Evolutionary conservation across 2,888 invertebrate genomes (phyloP).

Genomic region (Nemapogon koenigi): DNA sequence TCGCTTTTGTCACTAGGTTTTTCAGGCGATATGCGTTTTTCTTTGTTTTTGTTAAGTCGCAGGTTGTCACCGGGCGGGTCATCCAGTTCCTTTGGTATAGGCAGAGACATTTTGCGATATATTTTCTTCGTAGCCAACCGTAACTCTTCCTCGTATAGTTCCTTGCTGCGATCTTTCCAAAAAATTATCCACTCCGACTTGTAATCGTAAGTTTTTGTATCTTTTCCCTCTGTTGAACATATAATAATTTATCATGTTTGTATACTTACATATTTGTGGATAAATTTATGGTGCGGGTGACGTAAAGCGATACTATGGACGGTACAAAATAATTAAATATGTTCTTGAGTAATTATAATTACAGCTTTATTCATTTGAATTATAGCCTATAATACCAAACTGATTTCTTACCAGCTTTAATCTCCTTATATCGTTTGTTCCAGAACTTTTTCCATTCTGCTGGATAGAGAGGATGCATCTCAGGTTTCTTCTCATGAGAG

Average conservation of each 20-base stretch:
- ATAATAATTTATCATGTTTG: too few species aligned
- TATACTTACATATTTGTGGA: too few species aligned
- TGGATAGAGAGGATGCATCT: slow-evolving; percentile 86
- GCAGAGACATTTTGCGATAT: slow-evolving; percentile 64
- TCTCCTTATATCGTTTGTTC: slow-evolving; percentile 82
- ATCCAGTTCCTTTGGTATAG: slow-evolving; percentile 25
- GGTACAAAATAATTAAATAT: too few species aligned
- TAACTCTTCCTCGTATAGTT: slow-evolving; percentile 75
- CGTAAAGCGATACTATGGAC: too few species aligned
- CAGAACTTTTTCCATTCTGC: slow-evolving; percentile 92
- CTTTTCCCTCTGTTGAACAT: slow-evolving; percentile 73
- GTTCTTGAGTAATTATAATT: too few species aligned
- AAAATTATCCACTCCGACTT: slow-evolving; percentile 89
- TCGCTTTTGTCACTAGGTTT: slow-evolving; percentile 19
- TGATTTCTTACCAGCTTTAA: slow-evolving; percentile 72
- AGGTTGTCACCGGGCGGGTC: too few species aligned
- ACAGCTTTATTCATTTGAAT: too few species aligned
- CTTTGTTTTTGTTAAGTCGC: too few species aligned
- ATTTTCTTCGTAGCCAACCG: slow-evolving; percentile 72
- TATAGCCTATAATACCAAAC: too few species aligned
- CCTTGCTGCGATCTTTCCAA: slow-evolving; percentile 84
- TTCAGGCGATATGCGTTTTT: too few species aligned
- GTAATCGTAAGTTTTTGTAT: slow-evolving; percentile 82
- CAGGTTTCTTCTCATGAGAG: slow-evolving; percentile 83
- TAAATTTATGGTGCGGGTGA: too few species aligned